These are phyloP conservation scores for Xyliphius kryptos DNA, from an alignment of 2,113 vertebrate species.

Conservation along the genomic window DNA sequence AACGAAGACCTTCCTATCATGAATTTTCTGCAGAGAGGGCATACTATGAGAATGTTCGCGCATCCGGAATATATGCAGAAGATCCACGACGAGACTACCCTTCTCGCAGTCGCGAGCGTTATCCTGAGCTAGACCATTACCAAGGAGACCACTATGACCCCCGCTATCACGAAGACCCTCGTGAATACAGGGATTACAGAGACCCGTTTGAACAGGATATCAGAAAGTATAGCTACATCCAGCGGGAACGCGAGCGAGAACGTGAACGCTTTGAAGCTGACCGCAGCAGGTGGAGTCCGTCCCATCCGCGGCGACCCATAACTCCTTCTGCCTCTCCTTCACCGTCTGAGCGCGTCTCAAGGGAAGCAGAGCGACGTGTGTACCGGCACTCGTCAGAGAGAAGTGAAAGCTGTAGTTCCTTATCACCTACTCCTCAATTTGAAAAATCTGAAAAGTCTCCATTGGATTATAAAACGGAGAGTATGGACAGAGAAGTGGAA, in stretches of 20 bases:
- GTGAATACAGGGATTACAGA: conserved; percentile 89
- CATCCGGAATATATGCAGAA: conserved; percentile 82
- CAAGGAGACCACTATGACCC: conserved; percentile 93
- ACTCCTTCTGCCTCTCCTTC: conserved; percentile 82
- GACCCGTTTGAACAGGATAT: conserved; percentile 97
- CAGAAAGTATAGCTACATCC: conserved; percentile 91
- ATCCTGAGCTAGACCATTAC: conserved; percentile 89
- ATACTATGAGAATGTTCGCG: conserved; percentile 85
- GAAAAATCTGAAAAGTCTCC: conserved; percentile 83
- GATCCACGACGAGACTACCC: conserved; percentile 89
- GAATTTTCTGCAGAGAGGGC: conserved; percentile 87
- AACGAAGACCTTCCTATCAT: conserved; percentile 84
- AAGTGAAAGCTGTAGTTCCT: conserved; percentile 89
- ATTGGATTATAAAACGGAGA: conserved; percentile 82
- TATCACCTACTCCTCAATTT: conserved; percentile 84
- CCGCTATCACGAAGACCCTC: conserved; percentile 88
- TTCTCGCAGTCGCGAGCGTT: conserved; percentile 85
- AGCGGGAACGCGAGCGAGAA: conserved; percentile 86
- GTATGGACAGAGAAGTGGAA: conserved; percentile 73
- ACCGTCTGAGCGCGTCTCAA: conserved; percentile 78
- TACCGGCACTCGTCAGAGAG: conserved; percentile 91
- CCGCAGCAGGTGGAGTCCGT: conserved; percentile 86
- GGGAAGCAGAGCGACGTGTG: conserved; percentile 87
- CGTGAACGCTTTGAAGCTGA: conserved; percentile 89
- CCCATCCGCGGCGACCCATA: conserved; percentile 78